These are phyloP conservation scores for Corythornis leucogaster DNA, from an alignment of 2,797 vertebrate genomes.

Conservation along the genomic window DNA sequence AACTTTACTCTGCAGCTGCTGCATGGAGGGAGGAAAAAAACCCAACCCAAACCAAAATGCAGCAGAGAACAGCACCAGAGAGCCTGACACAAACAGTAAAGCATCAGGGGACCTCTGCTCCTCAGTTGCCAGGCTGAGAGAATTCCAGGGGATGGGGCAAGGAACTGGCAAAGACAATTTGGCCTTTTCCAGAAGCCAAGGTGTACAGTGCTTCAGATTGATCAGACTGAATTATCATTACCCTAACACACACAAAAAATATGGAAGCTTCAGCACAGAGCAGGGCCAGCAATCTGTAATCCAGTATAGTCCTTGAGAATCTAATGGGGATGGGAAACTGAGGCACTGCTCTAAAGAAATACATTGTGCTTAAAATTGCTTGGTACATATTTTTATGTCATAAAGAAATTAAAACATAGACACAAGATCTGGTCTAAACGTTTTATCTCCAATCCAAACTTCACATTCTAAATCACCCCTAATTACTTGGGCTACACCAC, in stretches of 20 bases:
- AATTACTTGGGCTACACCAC: not conserved
- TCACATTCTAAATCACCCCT: not conserved
- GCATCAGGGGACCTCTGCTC: not conserved
- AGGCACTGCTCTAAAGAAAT: not conserved
- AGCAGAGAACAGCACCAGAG: not conserved
- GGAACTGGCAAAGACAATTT: not conserved
- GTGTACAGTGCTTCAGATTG: not conserved
- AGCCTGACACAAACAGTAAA: not conserved
- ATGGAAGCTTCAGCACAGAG: not conserved
- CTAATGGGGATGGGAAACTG: not conserved
- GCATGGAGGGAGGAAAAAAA: no score
- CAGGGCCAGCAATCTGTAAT: not conserved
- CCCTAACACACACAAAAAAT: not conserved
- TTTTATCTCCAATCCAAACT: slow-evolving; percentile 20
- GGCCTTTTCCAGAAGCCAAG: not conserved
- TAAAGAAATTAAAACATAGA: slow-evolving; percentile 38
- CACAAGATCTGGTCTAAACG: not conserved
- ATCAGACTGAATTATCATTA: not conserved
- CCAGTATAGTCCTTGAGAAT: not conserved
- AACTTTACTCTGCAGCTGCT: not conserved
- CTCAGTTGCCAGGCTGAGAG: not conserved
- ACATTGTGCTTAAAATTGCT: not conserved
- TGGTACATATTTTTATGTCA: not conserved
- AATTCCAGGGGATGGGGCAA: not conserved
- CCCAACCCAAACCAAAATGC: not conserved